Percentiles rank a stretch among this genome's conserved stretches.
Conservation (phyloP, 2,113 vertebrate species). For the Xiphophorus hellerii region DNA sequence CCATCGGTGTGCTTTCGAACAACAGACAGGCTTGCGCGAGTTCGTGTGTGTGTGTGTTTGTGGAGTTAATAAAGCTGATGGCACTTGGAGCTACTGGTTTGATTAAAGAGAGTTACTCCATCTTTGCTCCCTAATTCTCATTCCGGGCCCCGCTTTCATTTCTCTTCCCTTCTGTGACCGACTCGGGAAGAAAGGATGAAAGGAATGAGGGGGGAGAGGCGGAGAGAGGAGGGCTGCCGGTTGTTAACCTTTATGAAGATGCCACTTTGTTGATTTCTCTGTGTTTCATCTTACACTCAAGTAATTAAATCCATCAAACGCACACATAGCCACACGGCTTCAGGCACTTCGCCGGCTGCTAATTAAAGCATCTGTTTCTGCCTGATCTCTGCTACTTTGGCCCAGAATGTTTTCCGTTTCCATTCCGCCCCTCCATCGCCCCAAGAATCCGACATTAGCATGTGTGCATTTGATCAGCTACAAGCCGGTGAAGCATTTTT, state of each 20-base stretch:
- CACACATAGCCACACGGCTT: slow-evolving; percentile 18
- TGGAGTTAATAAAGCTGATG: slow-evolving; percentile 52
- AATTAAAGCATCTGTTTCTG: slow-evolving; percentile 65
- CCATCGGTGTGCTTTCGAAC: slow-evolving; percentile 35
- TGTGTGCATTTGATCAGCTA: slow-evolving; percentile 3
- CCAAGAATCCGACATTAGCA: neutral
- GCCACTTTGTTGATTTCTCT: slow-evolving; percentile 65
- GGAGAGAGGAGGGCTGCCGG: slow-evolving; percentile 15
- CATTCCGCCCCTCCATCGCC: slow-evolving; percentile 6
- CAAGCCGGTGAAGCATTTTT: neutral
- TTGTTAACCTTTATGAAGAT: slow-evolving; percentile 64
- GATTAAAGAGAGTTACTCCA: slow-evolving; percentile 52
- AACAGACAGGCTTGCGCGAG: slow-evolving; percentile 20
- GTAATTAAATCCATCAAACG: slow-evolving; percentile 68
- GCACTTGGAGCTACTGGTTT: slow-evolving; percentile 46
- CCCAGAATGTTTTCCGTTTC: slow-evolving; percentile 17
- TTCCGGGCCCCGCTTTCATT: slow-evolving; percentile 22
- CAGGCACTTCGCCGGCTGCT: slow-evolving; percentile 41
- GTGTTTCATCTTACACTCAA: slow-evolving; percentile 52
- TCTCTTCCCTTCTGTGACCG: slow-evolving; percentile 3
- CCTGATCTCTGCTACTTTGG: slow-evolving; percentile 35
- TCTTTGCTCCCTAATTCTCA: slow-evolving; percentile 32
- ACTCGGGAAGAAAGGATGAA: slow-evolving; percentile 14
- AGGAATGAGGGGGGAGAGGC: slow-evolving; percentile 1
- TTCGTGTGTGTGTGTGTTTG: slow-evolving; percentile 26